phyloP scores from a whole-genome alignment of 2,888 invertebrate genomes.

The Rhyacophila evoluta region DNA sequence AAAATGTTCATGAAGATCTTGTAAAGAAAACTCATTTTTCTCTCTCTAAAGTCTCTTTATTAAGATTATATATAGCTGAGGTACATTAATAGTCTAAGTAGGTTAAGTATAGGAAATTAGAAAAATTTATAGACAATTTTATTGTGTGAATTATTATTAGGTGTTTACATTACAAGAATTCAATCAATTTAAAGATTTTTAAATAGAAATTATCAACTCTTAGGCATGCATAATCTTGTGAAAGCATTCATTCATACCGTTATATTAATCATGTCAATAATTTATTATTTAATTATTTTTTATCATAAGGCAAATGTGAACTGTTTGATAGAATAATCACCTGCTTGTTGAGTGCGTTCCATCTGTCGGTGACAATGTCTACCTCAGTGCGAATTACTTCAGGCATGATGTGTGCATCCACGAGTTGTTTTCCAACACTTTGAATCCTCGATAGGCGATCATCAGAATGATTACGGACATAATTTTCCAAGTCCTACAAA shows the following conservation, averaged over 20 bases:
- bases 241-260: background rate
- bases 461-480: constrained; percentile 79
- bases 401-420: constrained; percentile 81
- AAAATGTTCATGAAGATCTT: too few species aligned
- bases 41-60: too few species aligned
- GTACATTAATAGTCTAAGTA: too few species aligned
- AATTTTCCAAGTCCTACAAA: constrained; percentile 84
- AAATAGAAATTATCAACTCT: background rate
- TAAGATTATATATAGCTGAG: too few species aligned
- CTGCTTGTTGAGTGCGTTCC: constrained; percentile 78
- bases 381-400: constrained; percentile 76
- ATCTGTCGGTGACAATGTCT: constrained; percentile 73
- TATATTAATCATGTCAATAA: background rate
- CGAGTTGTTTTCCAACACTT: constrained; percentile 79
- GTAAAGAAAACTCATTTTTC: too few species aligned
- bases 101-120: too few species aligned
- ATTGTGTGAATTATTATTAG: background rate
- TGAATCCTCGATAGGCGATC: constrained; percentile 80
- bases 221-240: background rate
- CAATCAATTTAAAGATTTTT: too few species aligned
- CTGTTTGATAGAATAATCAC: too few species aligned
- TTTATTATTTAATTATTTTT: background rate
- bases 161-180: too few species aligned
- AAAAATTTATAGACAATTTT: background rate
- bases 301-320: background rate